phyloP scores from a whole-genome alignment of 2,797 vertebrate genomes.

The Trachops cirrhosus region DNA sequence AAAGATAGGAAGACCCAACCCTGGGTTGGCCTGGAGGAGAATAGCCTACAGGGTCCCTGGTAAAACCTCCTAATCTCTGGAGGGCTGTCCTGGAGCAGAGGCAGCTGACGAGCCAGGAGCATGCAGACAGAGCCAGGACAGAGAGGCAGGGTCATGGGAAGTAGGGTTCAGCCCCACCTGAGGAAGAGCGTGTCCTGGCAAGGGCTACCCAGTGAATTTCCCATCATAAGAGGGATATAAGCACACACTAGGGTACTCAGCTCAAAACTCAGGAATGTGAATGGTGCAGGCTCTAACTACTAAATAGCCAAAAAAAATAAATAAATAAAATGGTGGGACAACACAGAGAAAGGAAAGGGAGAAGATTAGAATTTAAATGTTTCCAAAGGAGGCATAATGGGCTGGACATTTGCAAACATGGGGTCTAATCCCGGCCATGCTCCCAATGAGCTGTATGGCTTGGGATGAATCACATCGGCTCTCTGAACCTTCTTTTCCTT shows the following conservation, averaged over 20 bases:
- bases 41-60: not conserved
- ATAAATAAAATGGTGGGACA: no score
- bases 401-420: not conserved
- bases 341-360: not conserved
- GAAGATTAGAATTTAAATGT: not conserved
- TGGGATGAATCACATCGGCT: not conserved
- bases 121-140: not conserved
- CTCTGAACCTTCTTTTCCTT: not conserved
- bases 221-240: not conserved
- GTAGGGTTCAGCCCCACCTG: not conserved
- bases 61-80: not conserved
- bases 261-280: not conserved
- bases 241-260: accelerated
- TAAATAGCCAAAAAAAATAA: not conserved
- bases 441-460: not conserved
- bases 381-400: not conserved
- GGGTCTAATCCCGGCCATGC: not conserved
- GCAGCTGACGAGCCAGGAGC: not conserved
- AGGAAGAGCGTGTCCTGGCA: not conserved
- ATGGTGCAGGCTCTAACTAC: accelerated
- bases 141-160: accelerated
- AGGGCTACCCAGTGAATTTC: not conserved
- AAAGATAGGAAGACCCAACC: not conserved
- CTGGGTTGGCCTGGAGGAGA: not conserved
- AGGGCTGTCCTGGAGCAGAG: not conserved